phyloP scores from a whole-genome alignment of 2,888 invertebrate genomes.

The Trichacis sp. region DNA sequence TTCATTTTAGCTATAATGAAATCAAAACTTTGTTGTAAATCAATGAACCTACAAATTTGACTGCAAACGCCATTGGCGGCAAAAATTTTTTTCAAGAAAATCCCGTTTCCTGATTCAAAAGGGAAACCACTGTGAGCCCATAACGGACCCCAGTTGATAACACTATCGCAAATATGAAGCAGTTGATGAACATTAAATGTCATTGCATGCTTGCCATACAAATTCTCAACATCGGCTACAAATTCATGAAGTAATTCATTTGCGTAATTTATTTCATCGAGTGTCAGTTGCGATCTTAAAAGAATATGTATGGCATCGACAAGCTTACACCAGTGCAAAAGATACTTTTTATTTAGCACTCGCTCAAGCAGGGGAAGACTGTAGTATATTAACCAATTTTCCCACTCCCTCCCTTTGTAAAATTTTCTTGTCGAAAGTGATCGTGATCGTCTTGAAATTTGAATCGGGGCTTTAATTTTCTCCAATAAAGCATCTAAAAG shows the following conservation, averaged over 20 bases:
- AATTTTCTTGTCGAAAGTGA: not conserved
- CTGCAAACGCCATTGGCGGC: slow-evolving; percentile 23
- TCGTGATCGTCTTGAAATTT: slow-evolving; percentile 3
- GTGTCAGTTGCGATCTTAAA: not conserved
- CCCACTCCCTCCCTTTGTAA: slow-evolving; percentile 11
- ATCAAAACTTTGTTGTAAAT: slow-evolving; percentile 8
- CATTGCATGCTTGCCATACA: slow-evolving; percentile 10
- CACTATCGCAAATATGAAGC: slow-evolving; percentile 6
- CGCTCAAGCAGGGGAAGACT: not conserved
- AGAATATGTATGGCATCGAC: slow-evolving; percentile 10
- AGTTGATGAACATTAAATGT: slow-evolving; percentile 20
- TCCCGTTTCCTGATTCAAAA: slow-evolving; percentile 24
- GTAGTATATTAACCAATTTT: slow-evolving; percentile 23
- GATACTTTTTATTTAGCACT: not conserved
- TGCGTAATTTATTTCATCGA: slow-evolving; percentile 1
- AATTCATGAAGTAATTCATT: slow-evolving; percentile 6
- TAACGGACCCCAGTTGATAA: slow-evolving; percentile 16
- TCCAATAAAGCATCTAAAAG: not conserved
- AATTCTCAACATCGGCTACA: slow-evolving; percentile 1
- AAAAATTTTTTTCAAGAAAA: slow-evolving; percentile 15
- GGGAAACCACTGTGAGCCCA: slow-evolving; percentile 11
- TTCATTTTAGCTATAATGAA: slow-evolving; percentile 14
- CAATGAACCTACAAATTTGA: slow-evolving; percentile 16
- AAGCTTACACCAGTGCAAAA: slow-evolving; percentile 11
- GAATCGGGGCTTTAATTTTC: slow-evolving; percentile 1